phyloP scores from a whole-genome alignment of 2,113 vertebrate genomes.

The Numida meleagris region DNA sequence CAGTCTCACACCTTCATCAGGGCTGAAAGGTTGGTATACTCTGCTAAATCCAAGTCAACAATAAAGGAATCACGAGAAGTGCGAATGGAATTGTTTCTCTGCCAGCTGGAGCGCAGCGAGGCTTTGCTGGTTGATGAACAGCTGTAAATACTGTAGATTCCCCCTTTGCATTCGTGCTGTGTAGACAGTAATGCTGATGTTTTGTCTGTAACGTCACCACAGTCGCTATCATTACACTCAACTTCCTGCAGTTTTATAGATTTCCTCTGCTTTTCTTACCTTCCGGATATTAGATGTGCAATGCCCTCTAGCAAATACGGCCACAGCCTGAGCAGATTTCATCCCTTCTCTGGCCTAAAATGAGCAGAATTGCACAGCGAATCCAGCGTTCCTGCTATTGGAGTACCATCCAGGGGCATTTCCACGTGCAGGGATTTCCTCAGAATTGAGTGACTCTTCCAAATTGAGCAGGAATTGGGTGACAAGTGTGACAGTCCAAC shows the following conservation, averaged over 20 bases:
- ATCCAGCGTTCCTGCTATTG: background rate
- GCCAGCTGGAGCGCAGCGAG: slow-evolving; percentile 25
- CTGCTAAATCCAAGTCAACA: slow-evolving; percentile 50
- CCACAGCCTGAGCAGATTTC: background rate
- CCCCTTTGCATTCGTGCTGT: background rate
- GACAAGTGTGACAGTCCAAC: background rate
- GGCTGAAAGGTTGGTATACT: slow-evolving; percentile 33
- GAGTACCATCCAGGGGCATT: background rate
- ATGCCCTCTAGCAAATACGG: background rate
- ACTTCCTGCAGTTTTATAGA: background rate
- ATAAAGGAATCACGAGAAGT: slow-evolving; percentile 51
- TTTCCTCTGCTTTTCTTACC: background rate
- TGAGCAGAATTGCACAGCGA: background rate
- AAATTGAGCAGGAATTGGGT: background rate
- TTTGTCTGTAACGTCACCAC: background rate
- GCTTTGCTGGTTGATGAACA: slow-evolving; percentile 50
- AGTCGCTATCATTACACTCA: background rate
- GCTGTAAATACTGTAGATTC: slow-evolving; percentile 46
- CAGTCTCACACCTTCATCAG: background rate
- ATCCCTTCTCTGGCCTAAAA: background rate
- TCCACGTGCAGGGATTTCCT: background rate
- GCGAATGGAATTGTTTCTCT: slow-evolving; percentile 54
- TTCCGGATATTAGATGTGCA: background rate
- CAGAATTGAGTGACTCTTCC: background rate
- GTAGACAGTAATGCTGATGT: background rate